These are phyloP conservation scores for Euglossa dilemma DNA, from an alignment of 1,140 invertebrate genomes.

Conservation along the genomic window DNA sequence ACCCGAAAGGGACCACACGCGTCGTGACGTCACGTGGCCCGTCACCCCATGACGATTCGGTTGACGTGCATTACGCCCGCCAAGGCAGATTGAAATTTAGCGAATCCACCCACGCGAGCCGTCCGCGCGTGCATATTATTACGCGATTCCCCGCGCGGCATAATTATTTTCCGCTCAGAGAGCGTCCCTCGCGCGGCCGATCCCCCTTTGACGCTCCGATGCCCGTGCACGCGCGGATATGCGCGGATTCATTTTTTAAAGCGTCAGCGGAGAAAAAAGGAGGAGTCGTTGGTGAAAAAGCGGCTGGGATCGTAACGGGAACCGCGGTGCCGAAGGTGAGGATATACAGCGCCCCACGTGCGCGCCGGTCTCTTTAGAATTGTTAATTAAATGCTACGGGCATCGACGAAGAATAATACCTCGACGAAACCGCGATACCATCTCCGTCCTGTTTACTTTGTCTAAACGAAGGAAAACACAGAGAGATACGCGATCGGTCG, in stretches of 20 bases:
- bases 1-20: constrained; percentile 48
- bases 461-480: no score
- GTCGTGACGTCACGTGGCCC: constrained; percentile 32
- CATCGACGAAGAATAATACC: no score
- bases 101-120: constrained; percentile 41
- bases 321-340: neutral
- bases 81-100: constrained; percentile 49
- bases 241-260: neutral
- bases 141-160: constrained; percentile 10
- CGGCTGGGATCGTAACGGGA: neutral
- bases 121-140: constrained; percentile 22
- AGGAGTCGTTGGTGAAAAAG: neutral
- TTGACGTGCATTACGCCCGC: constrained; percentile 11
- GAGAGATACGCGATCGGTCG: no score
- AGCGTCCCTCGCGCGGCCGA: neutral
- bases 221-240: neutral
- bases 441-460: no score
- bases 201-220: neutral
- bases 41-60: constrained; percentile 42
- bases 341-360: neutral
- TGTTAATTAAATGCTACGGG: no score
- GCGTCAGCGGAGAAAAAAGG: neutral
- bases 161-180: constrained; percentile 33
- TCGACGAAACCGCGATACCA: no score
- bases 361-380: no score